These are phyloP conservation scores for Anolis sagrei DNA, from an alignment of 2,113 vertebrate genomes.

Conservation along the genomic window DNA sequence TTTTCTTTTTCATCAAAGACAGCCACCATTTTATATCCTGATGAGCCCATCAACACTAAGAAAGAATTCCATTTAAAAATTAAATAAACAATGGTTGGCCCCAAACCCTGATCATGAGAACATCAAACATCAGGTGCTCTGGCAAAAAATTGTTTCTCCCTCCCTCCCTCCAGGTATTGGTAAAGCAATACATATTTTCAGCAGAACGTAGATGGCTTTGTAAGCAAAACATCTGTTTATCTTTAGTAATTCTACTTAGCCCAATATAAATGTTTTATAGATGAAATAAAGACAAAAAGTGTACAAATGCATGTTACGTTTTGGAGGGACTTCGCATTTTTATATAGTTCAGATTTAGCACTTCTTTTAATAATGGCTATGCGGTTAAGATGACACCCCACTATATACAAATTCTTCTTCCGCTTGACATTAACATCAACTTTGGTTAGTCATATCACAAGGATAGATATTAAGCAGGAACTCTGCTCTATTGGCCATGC, in stretches of 20 bases:
- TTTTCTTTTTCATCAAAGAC: background rate
- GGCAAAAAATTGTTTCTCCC: background rate
- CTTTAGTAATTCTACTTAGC: conserved; percentile 44
- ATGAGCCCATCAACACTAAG: background rate
- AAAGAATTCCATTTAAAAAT: background rate
- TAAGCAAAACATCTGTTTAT: conserved; percentile 14
- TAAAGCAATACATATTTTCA: background rate
- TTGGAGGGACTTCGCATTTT: background rate
- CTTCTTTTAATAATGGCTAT: background rate
- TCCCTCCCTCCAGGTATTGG: background rate
- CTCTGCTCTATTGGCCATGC: background rate
- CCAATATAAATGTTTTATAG: background rate
- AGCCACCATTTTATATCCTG: background rate
- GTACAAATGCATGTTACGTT: conserved; percentile 4
- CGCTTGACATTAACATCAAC: background rate
- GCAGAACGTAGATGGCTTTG: background rate
- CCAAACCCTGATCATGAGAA: conserved; percentile 7
- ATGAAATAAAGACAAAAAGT: conserved; percentile 9
- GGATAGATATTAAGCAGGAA: background rate
- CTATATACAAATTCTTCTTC: background rate
- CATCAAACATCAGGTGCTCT: background rate
- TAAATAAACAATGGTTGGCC: background rate
- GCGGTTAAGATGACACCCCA: background rate
- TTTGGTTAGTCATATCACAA: background rate
- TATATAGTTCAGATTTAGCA: background rate